A percentile compares a stretch with the other conserved stretches of the same genome.
phyloP scores from a whole-genome alignment of 2,888 invertebrate species.

The Phrixothrix hirtus region DNA sequence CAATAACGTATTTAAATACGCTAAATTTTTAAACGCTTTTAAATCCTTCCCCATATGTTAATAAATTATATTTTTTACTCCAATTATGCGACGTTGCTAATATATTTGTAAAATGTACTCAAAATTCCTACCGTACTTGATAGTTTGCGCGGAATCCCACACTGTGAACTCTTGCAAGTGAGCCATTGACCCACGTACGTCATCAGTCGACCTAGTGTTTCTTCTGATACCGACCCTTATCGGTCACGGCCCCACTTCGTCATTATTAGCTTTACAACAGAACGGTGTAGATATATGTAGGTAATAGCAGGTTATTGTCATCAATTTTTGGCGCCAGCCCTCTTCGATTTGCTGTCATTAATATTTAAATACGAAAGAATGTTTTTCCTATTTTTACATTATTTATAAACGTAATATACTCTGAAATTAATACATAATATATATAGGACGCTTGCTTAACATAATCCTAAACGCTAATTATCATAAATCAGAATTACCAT shows the following conservation, averaged over 20 bases:
- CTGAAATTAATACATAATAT: no score
- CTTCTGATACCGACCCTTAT: slow-evolving; percentile 31
- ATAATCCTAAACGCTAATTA: no score
- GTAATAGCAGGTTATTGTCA: slow-evolving; percentile 8
- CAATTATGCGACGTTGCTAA: slow-evolving; percentile 2
- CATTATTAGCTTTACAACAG: slow-evolving; percentile 17
- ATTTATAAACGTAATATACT: no score
- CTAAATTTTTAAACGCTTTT: neutral
- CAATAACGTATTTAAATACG: neutral
- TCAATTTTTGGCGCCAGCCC: slow-evolving; percentile 3
- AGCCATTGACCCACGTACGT: slow-evolving; percentile 33
- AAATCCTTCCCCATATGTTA: neutral
- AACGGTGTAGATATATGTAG: slow-evolving; percentile 13
- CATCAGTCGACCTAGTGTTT: slow-evolving; percentile 30
- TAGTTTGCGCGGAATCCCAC: slow-evolving; percentile 29
- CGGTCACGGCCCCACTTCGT: slow-evolving; percentile 32
- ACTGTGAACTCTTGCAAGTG: slow-evolving; percentile 28
- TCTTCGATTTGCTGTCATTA: neutral
- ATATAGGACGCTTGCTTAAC: no score
- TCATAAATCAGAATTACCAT: no score
- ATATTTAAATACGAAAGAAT: neutral
- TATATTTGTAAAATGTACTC: neutral
- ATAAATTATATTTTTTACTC: neutral
- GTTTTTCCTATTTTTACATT: no score
- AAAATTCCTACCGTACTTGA: slow-evolving; percentile 19